A percentile compares a stretch with the other conserved stretches of the same genome.
These are phyloP conservation scores for Apodemia duryi DNA, from an alignment of 2,888 invertebrate species.

Conservation along the genomic window DNA sequence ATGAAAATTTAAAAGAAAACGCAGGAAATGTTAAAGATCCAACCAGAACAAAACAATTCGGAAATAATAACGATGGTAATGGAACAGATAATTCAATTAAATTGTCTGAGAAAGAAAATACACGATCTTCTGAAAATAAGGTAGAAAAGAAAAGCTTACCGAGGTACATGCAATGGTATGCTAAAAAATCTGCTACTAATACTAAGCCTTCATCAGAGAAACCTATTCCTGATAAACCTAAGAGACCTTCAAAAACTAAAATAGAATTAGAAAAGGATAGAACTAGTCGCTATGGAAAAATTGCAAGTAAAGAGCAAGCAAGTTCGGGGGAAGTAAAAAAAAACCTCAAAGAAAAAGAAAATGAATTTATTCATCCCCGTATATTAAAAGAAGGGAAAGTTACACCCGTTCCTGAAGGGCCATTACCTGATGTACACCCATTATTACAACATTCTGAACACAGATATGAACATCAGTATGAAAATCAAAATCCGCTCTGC, in stretches of 20 bases:
- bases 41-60: neutral
- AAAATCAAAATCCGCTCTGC: conserved; percentile 73
- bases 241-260: conserved; percentile 61
- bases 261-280: conserved; percentile 53
- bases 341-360: conserved; percentile 79
- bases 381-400: conserved; percentile 72
- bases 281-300: conserved; percentile 63
- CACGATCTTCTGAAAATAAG: conserved; percentile 52
- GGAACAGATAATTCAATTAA: conserved; percentile 44
- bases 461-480: conserved; percentile 83
- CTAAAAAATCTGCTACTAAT: conserved; percentile 71
- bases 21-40: conserved; percentile 10
- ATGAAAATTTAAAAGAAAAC: conserved; percentile 17
- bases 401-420: conserved; percentile 68
- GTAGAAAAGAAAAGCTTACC: conserved; percentile 75
- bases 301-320: conserved; percentile 61
- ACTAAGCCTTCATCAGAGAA: conserved; percentile 66
- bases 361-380: conserved; percentile 72
- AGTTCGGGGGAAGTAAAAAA: conserved; percentile 71
- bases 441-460: conserved; percentile 88
- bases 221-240: conserved; percentile 65
- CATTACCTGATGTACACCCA: conserved; percentile 80
- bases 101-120: conserved; percentile 45
- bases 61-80: conserved; percentile 36
- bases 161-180: conserved; percentile 90